Evolutionary conservation across 2,113 vertebrate genomes (phyloP).

Genomic region (Rutilus rutilus): DNA sequence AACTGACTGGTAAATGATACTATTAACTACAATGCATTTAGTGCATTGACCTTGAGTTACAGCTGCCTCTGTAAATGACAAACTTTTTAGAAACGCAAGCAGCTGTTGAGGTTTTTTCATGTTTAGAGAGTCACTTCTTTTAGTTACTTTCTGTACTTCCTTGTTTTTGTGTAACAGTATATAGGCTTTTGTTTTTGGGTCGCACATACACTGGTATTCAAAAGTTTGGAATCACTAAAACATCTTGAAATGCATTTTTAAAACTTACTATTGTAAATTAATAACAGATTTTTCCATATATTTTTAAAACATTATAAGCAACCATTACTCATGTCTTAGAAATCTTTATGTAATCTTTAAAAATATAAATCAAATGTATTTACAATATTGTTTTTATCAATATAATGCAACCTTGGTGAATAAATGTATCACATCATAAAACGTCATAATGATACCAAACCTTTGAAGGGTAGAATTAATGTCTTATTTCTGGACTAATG

Average conservation of each 20-base stretch:
- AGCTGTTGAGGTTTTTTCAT: slow-evolving; percentile 11
- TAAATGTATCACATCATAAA: background rate
- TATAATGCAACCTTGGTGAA: background rate
- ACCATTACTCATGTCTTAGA: background rate
- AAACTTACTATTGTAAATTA: too few relatives aligned
- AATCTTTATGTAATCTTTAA: background rate
- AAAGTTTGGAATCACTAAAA: background rate
- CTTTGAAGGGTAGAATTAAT: background rate
- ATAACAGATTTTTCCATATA: too few relatives aligned
- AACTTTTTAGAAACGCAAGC: background rate
- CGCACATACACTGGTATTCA: background rate
- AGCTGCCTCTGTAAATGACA: background rate
- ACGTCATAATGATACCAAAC: background rate
- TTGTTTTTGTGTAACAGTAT: background rate
- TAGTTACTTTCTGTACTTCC: background rate
- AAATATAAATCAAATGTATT: background rate
- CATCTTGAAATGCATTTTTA: background rate
- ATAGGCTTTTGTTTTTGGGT: background rate
- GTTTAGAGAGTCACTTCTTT: background rate
- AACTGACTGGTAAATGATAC: background rate
- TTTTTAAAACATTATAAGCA: background rate
- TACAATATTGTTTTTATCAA: background rate
- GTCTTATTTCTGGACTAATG: background rate
- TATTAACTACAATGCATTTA: background rate
- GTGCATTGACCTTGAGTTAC: background rate